A percentile compares a stretch with the other conserved stretches of the same genome.
Conservation (phyloP, 1,140 invertebrate species). For the Drosophila cardini region DNA sequence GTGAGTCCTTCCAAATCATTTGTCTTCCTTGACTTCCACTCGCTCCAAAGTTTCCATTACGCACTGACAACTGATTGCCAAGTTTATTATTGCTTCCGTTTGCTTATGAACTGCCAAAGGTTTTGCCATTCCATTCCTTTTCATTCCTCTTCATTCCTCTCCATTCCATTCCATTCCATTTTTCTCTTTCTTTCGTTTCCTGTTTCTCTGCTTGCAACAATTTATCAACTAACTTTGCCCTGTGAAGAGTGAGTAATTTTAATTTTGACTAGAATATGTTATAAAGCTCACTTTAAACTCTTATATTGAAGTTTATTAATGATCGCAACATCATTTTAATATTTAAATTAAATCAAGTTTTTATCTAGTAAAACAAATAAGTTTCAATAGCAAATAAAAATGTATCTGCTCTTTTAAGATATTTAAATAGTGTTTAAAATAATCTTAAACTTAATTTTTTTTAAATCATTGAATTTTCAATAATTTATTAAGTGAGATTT, state of each 20-base stretch:
- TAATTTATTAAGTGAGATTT: too few species aligned
- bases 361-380: too few species aligned
- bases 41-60: slow-evolving; percentile 53
- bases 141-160: slow-evolving; percentile 10
- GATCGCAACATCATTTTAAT: too few species aligned
- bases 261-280: slow-evolving; percentile 1
- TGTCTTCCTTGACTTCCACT: slow-evolving; percentile 45
- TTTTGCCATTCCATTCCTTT: slow-evolving; percentile 28
- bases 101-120: slow-evolving; percentile 54
- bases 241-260: neutral
- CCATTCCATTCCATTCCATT: slow-evolving; percentile 28
- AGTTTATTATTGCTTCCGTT: slow-evolving; percentile 60
- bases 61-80: slow-evolving; percentile 61
- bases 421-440: too few species aligned
- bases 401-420: too few species aligned
- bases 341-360: too few species aligned
- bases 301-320: too few species aligned
- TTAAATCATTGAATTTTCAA: too few species aligned
- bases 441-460: too few species aligned
- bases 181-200: neutral
- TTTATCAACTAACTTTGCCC: slow-evolving; percentile 33
- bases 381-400: too few species aligned
- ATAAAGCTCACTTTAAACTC: too few species aligned
- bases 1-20: slow-evolving; percentile 57
- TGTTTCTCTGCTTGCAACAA: slow-evolving; percentile 23